Evolutionary conservation across 2,888 invertebrate genomes (phyloP), one percentile per base, ranked within the genome.

Genomic region (Drosophila leonis): DNA sequence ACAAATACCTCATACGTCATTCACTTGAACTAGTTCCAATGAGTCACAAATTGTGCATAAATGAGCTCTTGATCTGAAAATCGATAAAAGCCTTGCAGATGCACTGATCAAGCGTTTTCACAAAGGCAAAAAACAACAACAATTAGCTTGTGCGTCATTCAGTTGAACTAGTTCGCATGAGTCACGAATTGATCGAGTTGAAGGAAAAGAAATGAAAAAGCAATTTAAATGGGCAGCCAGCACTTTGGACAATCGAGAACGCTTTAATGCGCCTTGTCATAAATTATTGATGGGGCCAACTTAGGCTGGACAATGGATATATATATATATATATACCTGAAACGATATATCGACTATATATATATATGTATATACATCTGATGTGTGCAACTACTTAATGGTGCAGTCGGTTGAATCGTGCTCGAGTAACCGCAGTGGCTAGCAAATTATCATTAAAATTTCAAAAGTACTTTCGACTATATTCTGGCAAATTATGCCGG

Each of bases 401-500:
- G 57, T 68, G 68, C 71, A 71, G 18, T 60, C 41, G 41, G 20
- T 35, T 13, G 44, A 61, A 27, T 48, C 49, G 65, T 46, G 35
- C 56, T 65, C 42, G 33, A 49, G 67, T 67, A 76, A 57, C 59
- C 54, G 46, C 66, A 39, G 54, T 48, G 51, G 49, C 42, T 35
- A 49, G 54, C 77, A 60, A 49, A 83, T 82, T 86, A 75, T 78
- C 84, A 84, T 84, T 83, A 89, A 84, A 84, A 65, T 84, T 84
- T 87, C 72, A 84, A 81, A 73, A 83, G 79, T 75, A 76, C 67
- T 75, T 68, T 72, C 52, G 64, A 66, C 75, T 74, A 72, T 75
- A 75, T 80, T 65, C 64, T 65, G 33, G 64, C 78, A 65, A 78
- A 77, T 83, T 77, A 88, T 80, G 82, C 69, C 75, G 29, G 41